phyloP scores from a whole-genome alignment of 1,140 invertebrate species.

The Periplaneta americana region DNA sequence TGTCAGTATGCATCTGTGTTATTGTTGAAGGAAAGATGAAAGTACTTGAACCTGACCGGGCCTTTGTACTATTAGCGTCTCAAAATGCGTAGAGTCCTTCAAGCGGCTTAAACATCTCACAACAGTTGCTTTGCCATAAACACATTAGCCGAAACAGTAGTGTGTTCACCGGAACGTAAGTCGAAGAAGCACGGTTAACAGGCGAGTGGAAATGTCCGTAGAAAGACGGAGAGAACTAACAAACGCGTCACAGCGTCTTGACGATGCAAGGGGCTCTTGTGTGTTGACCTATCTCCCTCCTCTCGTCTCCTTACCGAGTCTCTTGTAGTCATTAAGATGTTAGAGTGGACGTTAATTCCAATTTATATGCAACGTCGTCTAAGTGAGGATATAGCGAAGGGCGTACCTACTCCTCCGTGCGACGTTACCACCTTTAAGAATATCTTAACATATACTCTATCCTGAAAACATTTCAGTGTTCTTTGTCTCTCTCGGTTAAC shows the following conservation, averaged over 20 bases:
- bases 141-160: background rate
- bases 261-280: background rate
- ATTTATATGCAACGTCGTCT: conserved; percentile 8
- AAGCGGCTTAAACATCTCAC: too few relatives aligned
- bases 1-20: too few relatives aligned
- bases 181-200: too few relatives aligned
- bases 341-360: conserved; percentile 8
- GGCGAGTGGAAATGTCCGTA: background rate
- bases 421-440: background rate
- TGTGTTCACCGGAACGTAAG: background rate
- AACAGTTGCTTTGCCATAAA: background rate
- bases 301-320: background rate
- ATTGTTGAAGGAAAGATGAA: too few relatives aligned
- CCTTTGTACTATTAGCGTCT: too few relatives aligned
- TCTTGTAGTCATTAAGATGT: conserved; percentile 2
- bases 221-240: background rate
- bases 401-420: background rate
- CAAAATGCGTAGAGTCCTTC: too few relatives aligned
- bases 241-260: background rate
- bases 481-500: too few relatives aligned
- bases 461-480: background rate
- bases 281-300: background rate
- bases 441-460: background rate
- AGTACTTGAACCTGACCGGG: too few relatives aligned
- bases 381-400: background rate